These are phyloP conservation scores for Temnothorax unifasciatus DNA, from an alignment of 2,888 invertebrate species.

Conservation along the genomic window DNA sequence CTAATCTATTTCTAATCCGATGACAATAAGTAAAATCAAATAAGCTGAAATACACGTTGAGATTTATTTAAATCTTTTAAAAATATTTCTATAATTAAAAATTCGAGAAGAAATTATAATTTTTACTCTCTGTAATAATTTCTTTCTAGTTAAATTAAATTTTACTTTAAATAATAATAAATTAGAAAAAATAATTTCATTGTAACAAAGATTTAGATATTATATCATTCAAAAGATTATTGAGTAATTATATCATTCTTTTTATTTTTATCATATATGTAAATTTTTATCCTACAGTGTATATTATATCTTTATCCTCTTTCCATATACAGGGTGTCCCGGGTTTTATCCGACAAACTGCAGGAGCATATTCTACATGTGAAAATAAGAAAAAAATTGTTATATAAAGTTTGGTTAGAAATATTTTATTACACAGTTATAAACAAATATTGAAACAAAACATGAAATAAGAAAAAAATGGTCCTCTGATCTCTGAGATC, in stretches of 20 bases:
- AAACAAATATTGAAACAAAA: too few relatives aligned
- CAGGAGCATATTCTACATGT: too few relatives aligned
- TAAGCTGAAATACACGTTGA: neutral
- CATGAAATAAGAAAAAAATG: too few relatives aligned
- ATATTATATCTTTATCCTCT: neutral
- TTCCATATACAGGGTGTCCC: neutral
- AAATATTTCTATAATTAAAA: neutral
- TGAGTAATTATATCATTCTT: neutral
- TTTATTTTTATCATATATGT: neutral
- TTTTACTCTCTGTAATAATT: neutral
- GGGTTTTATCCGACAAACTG: too few relatives aligned
- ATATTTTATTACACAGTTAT: too few relatives aligned
- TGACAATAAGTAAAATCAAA: neutral
- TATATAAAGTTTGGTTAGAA: too few relatives aligned
- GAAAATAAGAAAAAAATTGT: too few relatives aligned
- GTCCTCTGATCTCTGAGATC: too few relatives aligned
- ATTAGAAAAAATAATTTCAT: neutral
- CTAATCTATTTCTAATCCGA: neutral
- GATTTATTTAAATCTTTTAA: neutral
- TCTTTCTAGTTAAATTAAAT: neutral
- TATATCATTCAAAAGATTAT: neutral
- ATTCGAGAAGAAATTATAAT: neutral
- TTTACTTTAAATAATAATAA: neutral
- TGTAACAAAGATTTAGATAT: neutral
- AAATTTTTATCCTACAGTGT: neutral